phyloP scores from a whole-genome alignment of 2,113 vertebrate species.

The Epinephelus fuscoguttatus region DNA sequence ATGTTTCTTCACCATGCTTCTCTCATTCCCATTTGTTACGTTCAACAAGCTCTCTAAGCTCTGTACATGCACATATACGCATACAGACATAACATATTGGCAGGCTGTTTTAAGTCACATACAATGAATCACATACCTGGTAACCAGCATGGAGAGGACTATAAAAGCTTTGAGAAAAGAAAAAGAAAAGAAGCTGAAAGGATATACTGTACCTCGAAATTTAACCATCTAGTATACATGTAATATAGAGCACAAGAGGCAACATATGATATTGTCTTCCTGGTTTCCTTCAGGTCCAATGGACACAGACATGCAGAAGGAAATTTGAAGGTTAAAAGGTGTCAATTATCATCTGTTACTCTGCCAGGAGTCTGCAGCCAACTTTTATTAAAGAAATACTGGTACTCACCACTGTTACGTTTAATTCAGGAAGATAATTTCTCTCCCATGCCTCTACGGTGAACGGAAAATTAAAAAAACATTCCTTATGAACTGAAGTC shows the following conservation, averaged over 20 bases:
- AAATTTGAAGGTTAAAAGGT: slow-evolving; percentile 41
- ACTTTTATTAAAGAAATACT: too few species aligned
- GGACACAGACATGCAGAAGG: slow-evolving; percentile 61
- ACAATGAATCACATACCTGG: background rate
- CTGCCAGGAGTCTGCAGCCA: slow-evolving; percentile 28
- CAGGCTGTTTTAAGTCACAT: too few species aligned
- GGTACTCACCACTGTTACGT: too few species aligned
- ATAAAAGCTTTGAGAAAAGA: background rate
- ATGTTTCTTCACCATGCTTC: background rate
- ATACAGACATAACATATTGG: too few species aligned
- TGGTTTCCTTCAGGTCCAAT: slow-evolving; percentile 42
- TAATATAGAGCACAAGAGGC: background rate
- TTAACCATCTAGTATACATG: background rate
- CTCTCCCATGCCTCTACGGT: too few species aligned
- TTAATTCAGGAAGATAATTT: too few species aligned
- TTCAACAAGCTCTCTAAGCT: too few species aligned
- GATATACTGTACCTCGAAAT: background rate
- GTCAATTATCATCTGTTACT: slow-evolving; percentile 1
- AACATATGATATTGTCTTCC: background rate
- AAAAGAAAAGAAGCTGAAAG: background rate
- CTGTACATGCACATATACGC: too few species aligned
- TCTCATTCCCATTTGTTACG: background rate
- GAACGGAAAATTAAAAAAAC: too few species aligned
- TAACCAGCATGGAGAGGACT: background rate
- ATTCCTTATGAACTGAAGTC: too few species aligned